Percentiles rank a stretch among this genome's conserved stretches.
phyloP scores from a whole-genome alignment of 2,888 invertebrate species.

The Ectemnius lituratus region DNA sequence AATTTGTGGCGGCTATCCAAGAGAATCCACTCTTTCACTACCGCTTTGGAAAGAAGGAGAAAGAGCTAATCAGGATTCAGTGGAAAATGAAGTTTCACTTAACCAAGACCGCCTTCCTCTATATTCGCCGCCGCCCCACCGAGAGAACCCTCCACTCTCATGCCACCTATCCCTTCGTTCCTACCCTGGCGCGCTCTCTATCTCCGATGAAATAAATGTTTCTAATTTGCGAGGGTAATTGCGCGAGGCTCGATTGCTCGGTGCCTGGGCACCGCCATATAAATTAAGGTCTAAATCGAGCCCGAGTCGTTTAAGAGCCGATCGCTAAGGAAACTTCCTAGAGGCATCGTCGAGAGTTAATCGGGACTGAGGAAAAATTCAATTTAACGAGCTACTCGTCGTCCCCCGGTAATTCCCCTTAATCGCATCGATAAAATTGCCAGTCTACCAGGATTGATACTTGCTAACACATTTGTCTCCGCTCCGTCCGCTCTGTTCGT shows the following conservation, averaged over 20 bases:
- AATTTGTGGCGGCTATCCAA: slow-evolving; percentile 11
- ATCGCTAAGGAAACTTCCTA: neutral
- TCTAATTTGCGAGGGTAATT: slow-evolving; percentile 9
- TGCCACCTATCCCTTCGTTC: too few relatives aligned
- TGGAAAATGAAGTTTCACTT: slow-evolving; percentile 7
- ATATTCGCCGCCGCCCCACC: neutral
- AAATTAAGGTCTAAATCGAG: slow-evolving; percentile 1
- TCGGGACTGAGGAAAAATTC: too few relatives aligned
- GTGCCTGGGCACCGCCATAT: neutral
- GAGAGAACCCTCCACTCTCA: neutral
- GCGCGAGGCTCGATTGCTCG: neutral
- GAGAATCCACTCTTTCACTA: neutral
- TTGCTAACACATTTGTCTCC: too few relatives aligned
- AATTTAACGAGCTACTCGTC: too few relatives aligned
- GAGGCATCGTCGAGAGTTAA: too few relatives aligned
- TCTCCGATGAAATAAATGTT: slow-evolving; percentile 3
- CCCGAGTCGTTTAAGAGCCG: neutral
- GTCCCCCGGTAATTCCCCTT: too few relatives aligned
- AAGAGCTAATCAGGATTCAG: neutral
- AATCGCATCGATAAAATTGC: too few relatives aligned
- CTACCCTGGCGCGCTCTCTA: too few relatives aligned
- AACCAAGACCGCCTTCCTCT: neutral
- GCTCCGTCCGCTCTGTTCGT: too few relatives aligned
- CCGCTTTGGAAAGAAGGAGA: neutral
- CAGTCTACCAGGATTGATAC: too few relatives aligned